phyloP scores from a whole-genome alignment of 2,888 invertebrate species.

The Xestia xanthographa region DNA sequence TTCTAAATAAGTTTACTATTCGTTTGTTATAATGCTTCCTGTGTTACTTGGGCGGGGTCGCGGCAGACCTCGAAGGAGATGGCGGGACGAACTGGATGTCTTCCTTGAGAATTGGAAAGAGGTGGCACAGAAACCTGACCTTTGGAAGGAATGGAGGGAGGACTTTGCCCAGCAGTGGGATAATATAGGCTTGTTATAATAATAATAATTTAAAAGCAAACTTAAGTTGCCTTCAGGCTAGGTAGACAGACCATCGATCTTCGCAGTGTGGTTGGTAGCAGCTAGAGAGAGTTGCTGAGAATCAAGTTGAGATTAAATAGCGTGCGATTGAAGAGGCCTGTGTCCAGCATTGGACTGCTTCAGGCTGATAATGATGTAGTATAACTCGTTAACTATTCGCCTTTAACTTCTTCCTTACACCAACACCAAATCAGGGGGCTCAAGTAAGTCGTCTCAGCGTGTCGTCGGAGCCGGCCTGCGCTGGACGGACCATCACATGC shows the following conservation, averaged over 20 bases:
- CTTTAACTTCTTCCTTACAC: slow-evolving; percentile 32
- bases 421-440: slow-evolving; percentile 50
- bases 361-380: background rate
- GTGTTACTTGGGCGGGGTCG: too few relatives aligned
- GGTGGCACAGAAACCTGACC: too few relatives aligned
- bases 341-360: background rate
- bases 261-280: background rate
- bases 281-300: background rate
- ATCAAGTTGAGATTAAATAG: background rate
- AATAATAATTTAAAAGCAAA: too few relatives aligned
- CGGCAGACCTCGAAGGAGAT: too few relatives aligned
- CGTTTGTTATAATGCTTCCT: too few relatives aligned
- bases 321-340: background rate
- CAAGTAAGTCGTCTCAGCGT: slow-evolving; percentile 84
- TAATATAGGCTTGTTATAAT: too few relatives aligned
- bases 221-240: background rate
- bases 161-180: too few relatives aligned
- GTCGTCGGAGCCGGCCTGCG: slow-evolving; percentile 73
- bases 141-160: too few relatives aligned
- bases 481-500: slow-evolving; percentile 78
- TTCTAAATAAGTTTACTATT: too few relatives aligned
- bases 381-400: slow-evolving; percentile 9
- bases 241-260: background rate
- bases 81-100: too few relatives aligned
- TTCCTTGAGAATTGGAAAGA: too few relatives aligned